Base-by-base conservation (phyloP, 2,113 vertebrate species). In the Columba livia region DNA sequence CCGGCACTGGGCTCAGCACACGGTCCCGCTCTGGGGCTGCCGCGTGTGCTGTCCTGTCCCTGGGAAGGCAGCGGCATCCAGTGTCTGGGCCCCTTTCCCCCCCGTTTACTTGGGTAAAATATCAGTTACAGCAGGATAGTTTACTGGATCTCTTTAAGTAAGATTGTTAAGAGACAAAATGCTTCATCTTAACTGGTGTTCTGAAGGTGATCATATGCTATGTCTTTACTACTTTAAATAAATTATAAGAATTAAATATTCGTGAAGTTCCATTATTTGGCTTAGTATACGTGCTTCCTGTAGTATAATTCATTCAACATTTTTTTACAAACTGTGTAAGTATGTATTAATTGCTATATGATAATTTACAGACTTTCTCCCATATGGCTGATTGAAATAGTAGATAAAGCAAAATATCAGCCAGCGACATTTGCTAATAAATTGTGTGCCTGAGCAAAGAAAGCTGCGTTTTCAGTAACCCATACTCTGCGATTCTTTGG, bases 221-320 rank as follows among this genome's bases (percentile, higher is more conserved):
- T 75, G 80, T 60, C 58, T 94, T 75, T 80, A 42, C 56, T 24
- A 71, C 82, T 90, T 80, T 77, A 96, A 97, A 94, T 96, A 83
- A 90, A 93, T 82, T 60, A 72, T 81, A 73, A 88, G 69, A 92
- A 94, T 96, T 88, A 94, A 96, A 96, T 97, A 80, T 94, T 87
- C 51, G 97, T 96, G 88, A 91, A 85, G 24, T 73, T 88, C 77
- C 69, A 85, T 96, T 77, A 91, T 90, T 97, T 96, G 88, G 71
- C 87, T 97, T 91, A 47, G 79, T 85, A 34, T 57, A 58, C 87
- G 97, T 95, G 91, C 75, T 94, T 95, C 93, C 71, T 84, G 58
- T 87, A 86, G 83, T 85, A 94, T 82, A 85, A 92, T 92, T 94
- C 97, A 92, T 97, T 94, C 81, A 92, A 47, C 85, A 38, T 69